These are phyloP conservation scores for Halcyon malimbica DNA, from an alignment of 2,113 vertebrate genomes.

Conservation along the genomic window DNA sequence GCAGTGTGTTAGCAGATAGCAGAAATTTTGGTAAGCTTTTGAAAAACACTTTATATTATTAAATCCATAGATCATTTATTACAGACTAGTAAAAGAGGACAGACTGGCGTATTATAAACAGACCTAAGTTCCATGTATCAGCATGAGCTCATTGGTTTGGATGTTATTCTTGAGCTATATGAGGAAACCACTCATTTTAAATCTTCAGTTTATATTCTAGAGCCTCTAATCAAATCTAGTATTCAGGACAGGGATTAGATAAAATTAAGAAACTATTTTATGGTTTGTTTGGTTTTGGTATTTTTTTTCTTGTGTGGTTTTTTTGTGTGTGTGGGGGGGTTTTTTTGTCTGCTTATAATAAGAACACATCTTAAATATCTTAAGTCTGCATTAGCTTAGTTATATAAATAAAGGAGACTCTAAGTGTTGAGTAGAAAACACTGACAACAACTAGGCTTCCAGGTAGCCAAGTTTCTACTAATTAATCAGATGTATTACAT, in stretches of 20 bases:
- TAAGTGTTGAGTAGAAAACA: neutral
- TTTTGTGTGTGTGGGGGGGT: too few relatives aligned
- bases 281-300: neutral
- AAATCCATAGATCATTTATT: neutral
- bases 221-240: neutral
- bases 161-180: neutral
- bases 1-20: neutral
- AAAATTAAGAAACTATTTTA: neutral
- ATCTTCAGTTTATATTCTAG: neutral
- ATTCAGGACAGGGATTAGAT: neutral
- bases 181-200: neutral
- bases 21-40: neutral
- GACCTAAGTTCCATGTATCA: neutral
- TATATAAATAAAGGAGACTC: neutral
- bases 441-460: neutral
- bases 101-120: neutral
- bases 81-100: neutral
- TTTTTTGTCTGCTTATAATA: neutral
- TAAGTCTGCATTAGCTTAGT: neutral
- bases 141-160: neutral
- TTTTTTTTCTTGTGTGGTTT: too few relatives aligned
- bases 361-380: neutral
- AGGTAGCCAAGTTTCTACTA: neutral
- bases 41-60: neutral
- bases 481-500: neutral